Evolutionary conservation across 1,140 invertebrate genomes (phyloP).

Genomic region (Phocides pigmalion): DNA sequence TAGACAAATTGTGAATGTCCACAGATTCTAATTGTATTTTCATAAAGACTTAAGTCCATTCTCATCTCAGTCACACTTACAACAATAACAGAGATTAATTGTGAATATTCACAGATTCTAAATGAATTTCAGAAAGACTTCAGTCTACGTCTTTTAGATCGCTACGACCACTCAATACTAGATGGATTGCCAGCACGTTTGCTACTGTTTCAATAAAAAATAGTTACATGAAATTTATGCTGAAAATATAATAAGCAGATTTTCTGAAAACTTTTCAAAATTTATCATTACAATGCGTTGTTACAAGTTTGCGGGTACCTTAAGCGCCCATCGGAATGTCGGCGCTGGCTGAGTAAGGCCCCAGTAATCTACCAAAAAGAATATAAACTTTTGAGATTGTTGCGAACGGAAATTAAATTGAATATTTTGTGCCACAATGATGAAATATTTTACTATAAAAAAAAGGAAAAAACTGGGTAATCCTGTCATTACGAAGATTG

Average conservation of each 20-base stretch:
- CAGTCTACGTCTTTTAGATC: too few species aligned
- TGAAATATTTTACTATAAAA: conserved; percentile 11
- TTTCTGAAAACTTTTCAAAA: background rate
- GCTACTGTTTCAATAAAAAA: too few species aligned
- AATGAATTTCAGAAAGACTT: too few species aligned
- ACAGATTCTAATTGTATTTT: too few species aligned
- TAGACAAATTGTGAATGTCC: too few species aligned
- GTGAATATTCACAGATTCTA: too few species aligned
- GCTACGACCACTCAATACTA: too few species aligned
- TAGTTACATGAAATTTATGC: too few species aligned
- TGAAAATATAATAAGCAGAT: background rate
- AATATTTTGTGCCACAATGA: conserved; percentile 15
- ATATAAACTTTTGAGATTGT: conserved; percentile 7
- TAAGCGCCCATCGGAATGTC: background rate
- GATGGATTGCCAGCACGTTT: too few species aligned
- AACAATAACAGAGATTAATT: too few species aligned
- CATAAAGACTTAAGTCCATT: too few species aligned
- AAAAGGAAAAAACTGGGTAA: background rate
- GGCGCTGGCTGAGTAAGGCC: conserved; percentile 13
- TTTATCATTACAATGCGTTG: background rate
- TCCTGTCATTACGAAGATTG: background rate
- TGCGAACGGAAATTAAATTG: conserved; percentile 11
- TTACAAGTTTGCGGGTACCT: background rate
- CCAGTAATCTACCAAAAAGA: conserved; percentile 16
- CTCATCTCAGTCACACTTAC: too few species aligned